phyloP scores from a whole-genome alignment of 1,140 invertebrate species.

The Galendromus occidentalis region DNA sequence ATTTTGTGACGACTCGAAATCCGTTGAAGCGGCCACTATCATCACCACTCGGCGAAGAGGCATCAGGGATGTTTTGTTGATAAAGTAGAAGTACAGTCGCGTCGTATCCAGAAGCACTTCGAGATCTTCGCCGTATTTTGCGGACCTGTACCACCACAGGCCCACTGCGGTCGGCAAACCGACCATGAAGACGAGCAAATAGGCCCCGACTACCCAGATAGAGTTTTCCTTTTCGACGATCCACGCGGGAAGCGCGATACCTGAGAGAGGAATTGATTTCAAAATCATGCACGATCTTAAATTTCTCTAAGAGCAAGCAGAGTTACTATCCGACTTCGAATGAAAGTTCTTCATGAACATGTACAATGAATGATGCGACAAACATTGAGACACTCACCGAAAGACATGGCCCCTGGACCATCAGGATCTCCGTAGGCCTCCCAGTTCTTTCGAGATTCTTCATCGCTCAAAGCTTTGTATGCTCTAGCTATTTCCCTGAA shows the following conservation, averaged over 20 bases:
- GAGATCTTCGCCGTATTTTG: conserved; percentile 43
- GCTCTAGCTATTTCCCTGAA: conserved; percentile 36
- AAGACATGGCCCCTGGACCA: conserved; percentile 54
- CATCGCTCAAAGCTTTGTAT: conserved; percentile 52
- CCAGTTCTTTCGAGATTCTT: conserved; percentile 90
- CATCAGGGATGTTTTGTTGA: conserved; percentile 87
- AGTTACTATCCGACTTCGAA: too few relatives aligned
- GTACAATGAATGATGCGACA: conserved; percentile 11
- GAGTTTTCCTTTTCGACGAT: conserved; percentile 99
- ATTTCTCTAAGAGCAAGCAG: too few relatives aligned
- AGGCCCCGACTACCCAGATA: conserved; percentile 76
- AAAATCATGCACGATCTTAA: too few relatives aligned
- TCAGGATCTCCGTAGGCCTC: conserved; percentile 98
- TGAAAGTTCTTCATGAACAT: background rate
- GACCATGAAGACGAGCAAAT: conserved; percentile 93
- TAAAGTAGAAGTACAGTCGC: conserved; percentile 83
- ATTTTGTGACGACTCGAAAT: conserved; percentile 86
- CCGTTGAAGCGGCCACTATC: conserved; percentile 82
- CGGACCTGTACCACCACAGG: conserved; percentile 96
- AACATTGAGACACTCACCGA: background rate
- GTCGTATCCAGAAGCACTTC: conserved; percentile 82
- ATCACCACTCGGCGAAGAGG: conserved; percentile 76
- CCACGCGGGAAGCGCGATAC: conserved; percentile 97
- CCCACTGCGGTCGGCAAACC: conserved; percentile 79
- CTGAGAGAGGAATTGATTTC: conserved; percentile 54